Conservation (phyloP, 2,113 vertebrate genomes). For the Hippocampus comes region DNA sequence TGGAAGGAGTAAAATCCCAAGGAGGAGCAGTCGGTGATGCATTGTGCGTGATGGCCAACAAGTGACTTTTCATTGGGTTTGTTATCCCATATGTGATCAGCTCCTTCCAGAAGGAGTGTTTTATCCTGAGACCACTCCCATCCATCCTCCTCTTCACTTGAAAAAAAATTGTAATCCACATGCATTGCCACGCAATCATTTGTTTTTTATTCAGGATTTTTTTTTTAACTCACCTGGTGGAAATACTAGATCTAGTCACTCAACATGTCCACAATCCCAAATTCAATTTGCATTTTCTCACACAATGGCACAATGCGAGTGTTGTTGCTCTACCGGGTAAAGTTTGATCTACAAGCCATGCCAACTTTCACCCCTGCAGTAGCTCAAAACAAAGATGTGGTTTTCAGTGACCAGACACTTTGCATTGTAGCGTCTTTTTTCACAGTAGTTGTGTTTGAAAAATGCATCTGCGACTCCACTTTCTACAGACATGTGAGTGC, state of each 20-base stretch:
- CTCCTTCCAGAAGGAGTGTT: neutral
- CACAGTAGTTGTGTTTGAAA: no score
- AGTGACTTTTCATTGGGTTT: neutral
- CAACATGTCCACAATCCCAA: neutral
- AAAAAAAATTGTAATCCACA: neutral
- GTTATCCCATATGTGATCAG: neutral
- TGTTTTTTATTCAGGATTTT: neutral
- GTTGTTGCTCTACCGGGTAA: no score
- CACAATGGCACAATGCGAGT: no score
- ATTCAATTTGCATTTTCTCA: no score
- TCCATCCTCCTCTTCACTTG: neutral
- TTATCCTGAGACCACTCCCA: slow-evolving; percentile 12
- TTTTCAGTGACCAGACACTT: no score
- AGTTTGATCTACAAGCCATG: no score
- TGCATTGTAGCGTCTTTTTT: no score
- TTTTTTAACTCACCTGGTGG: neutral
- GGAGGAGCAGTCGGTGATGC: slow-evolving; percentile 32
- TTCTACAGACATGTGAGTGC: no score
- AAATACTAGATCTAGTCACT: neutral
- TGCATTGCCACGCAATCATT: neutral
- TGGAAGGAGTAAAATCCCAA: slow-evolving; percentile 36
- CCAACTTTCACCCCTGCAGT: no score
- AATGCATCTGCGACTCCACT: no score
- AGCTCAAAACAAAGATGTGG: no score
- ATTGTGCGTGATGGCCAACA: slow-evolving; percentile 18